Conservation (phyloP, 2,888 invertebrate species). For the Cosmia pyralina region DNA sequence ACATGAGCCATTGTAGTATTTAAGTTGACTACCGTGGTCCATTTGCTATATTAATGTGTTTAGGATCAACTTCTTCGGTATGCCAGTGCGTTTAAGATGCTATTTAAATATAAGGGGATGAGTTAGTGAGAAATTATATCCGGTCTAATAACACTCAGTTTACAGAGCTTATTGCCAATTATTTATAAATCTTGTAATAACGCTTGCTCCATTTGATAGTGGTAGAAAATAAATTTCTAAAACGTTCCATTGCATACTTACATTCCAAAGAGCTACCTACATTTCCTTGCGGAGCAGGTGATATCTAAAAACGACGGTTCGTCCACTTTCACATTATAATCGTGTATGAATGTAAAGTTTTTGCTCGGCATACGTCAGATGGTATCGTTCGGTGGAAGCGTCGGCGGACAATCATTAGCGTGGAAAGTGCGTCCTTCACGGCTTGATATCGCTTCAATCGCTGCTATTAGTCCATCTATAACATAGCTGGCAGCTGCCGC, state of each 20-base stretch:
- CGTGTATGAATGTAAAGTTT: slow-evolving; percentile 14
- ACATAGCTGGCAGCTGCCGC: slow-evolving; percentile 46
- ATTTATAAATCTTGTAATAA: background rate
- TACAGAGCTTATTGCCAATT: background rate
- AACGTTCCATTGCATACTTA: background rate
- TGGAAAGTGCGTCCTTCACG: slow-evolving; percentile 57
- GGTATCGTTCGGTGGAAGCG: slow-evolving; percentile 28
- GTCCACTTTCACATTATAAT: slow-evolving; percentile 30
- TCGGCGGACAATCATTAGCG: slow-evolving; percentile 43
- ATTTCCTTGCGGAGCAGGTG: slow-evolving; percentile 4
- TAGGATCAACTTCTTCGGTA: background rate
- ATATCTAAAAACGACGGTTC: slow-evolving; percentile 15
- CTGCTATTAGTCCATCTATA: slow-evolving; percentile 21
- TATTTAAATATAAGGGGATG: background rate
- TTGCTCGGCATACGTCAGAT: slow-evolving; percentile 39
- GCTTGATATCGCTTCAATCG: slow-evolving; percentile 23
- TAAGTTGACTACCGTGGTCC: slow-evolving; percentile 11
- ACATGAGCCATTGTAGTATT: slow-evolving; percentile 14
- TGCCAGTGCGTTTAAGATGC: background rate
- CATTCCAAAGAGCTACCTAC: slow-evolving; percentile 3
- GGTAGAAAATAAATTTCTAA: background rate
- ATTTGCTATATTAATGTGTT: background rate
- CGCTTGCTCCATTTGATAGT: background rate
- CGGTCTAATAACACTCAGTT: background rate
- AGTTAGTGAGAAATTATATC: background rate